phyloP scores from a whole-genome alignment of 2,888 invertebrate genomes.

The Thumatha senex region DNA sequence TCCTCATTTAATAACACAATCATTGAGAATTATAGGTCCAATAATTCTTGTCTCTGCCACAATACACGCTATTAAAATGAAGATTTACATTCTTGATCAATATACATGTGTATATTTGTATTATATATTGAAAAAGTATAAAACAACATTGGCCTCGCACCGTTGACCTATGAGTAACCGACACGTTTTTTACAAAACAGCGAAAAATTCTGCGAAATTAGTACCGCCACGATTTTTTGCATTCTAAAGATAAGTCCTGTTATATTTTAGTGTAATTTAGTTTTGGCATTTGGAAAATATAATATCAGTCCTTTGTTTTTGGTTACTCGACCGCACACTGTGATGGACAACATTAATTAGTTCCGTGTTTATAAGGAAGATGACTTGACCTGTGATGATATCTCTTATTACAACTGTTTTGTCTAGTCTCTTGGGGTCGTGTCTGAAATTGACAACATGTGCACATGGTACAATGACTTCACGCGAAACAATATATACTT shows the following conservation, averaged over 20 bases:
- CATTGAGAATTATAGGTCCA: constrained; percentile 24
- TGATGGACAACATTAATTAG: constrained; percentile 4
- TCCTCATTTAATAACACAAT: constrained; percentile 26
- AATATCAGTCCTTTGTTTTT: not conserved
- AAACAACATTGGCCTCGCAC: constrained; percentile 57
- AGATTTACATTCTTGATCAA: constrained; percentile 42
- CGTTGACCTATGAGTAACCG: constrained; percentile 77
- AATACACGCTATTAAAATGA: constrained; percentile 34
- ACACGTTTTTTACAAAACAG: constrained; percentile 47
- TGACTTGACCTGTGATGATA: too few relatives aligned
- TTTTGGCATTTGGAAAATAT: not conserved
- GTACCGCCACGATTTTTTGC: constrained; percentile 21
- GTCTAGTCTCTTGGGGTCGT: too few relatives aligned
- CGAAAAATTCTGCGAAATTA: constrained; percentile 43
- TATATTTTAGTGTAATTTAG: constrained; percentile 1
- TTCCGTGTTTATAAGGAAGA: constrained; percentile 1
- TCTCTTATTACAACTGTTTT: not conserved
- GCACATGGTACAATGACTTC: too few relatives aligned
- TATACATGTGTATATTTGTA: constrained; percentile 37
- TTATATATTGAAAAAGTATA: constrained; percentile 39
- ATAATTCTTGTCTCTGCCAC: constrained; percentile 27
- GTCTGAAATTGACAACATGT: too few relatives aligned
- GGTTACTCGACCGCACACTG: not conserved
- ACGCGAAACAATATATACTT: too few relatives aligned
- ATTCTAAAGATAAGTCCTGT: constrained; percentile 11